phyloP scores from a whole-genome alignment of 64 coral and sea anemone species.

The Montipora capricornis region DNA sequence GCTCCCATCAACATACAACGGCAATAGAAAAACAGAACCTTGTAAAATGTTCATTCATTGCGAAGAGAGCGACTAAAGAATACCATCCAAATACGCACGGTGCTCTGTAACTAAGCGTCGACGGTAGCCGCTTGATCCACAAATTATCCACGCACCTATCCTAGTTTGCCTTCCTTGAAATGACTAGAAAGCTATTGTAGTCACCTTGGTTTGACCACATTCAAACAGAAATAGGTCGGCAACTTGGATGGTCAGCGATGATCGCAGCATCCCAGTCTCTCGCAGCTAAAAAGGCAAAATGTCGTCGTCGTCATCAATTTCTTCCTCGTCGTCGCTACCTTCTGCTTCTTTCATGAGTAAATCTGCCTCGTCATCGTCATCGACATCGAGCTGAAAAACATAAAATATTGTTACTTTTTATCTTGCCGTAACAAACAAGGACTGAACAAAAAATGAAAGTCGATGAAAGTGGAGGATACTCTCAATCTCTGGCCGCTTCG shows the following conservation, averaged over 20 bases:
- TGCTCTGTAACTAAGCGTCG: no score
- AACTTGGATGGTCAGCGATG: not conserved
- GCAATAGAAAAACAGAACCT: no score
- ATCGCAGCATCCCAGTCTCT: not conserved
- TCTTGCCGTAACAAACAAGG: no score
- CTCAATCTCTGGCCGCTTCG: no score
- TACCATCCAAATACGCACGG: no score
- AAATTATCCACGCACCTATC: not conserved
- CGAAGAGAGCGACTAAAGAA: no score
- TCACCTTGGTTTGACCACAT: not conserved
- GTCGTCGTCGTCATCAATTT: constrained; percentile 21
- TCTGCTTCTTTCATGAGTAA: constrained; percentile 23
- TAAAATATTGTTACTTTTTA: not conserved
- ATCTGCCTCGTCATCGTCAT: constrained; percentile 43
- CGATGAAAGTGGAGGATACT: no score
- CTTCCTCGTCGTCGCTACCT: constrained; percentile 18
- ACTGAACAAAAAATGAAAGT: no score
- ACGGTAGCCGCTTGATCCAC: no score
- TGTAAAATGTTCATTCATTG: no score
- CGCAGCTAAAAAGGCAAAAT: constrained; percentile 27
- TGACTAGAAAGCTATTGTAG: not conserved
- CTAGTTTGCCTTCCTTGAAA: not conserved
- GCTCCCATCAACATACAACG: no score
- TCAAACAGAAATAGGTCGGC: not conserved
- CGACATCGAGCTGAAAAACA: not conserved